Evolutionary conservation across 2,888 invertebrate species (phyloP).

Genomic region (Iselma pallidipennis): DNA sequence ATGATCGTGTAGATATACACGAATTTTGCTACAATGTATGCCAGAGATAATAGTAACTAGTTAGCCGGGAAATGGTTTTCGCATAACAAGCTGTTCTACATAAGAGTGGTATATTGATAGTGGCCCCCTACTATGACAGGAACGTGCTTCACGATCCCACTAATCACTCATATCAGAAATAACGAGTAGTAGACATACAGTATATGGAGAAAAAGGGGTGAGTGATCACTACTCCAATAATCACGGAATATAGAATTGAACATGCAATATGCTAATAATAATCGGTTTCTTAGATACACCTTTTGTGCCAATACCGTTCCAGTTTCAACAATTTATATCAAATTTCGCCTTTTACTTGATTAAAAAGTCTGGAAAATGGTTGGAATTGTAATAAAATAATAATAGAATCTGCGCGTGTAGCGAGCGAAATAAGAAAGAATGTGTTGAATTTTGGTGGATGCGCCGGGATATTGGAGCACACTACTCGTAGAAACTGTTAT

Average conservation of each 20-base stretch:
- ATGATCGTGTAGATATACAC: not conserved
- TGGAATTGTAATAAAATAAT: not conserved
- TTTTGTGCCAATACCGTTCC: not conserved
- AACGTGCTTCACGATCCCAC: conserved; percentile 13
- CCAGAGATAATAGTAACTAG: not conserved
- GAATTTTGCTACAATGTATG: not conserved
- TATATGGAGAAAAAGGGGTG: not conserved
- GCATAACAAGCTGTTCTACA: not conserved
- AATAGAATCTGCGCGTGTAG: too few relatives aligned
- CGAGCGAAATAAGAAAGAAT: too few relatives aligned
- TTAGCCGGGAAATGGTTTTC: not conserved
- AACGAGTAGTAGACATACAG: conserved; percentile 7
- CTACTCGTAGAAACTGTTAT: not conserved
- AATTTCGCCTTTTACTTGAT: not conserved
- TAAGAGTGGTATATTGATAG: conserved; percentile 8
- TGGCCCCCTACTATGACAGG: not conserved
- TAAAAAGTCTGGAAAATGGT: not conserved
- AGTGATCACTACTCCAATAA: conserved; percentile 6
- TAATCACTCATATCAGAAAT: conserved; percentile 20
- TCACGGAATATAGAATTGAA: conserved; percentile 7
- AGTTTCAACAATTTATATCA: not conserved
- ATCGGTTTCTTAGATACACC: not conserved
- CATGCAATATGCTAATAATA: conserved; percentile 11
- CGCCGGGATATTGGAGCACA: not conserved
- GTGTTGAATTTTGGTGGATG: not conserved